phyloP scores from a whole-genome alignment of 2,113 vertebrate species.

The Isichthys henryi region DNA sequence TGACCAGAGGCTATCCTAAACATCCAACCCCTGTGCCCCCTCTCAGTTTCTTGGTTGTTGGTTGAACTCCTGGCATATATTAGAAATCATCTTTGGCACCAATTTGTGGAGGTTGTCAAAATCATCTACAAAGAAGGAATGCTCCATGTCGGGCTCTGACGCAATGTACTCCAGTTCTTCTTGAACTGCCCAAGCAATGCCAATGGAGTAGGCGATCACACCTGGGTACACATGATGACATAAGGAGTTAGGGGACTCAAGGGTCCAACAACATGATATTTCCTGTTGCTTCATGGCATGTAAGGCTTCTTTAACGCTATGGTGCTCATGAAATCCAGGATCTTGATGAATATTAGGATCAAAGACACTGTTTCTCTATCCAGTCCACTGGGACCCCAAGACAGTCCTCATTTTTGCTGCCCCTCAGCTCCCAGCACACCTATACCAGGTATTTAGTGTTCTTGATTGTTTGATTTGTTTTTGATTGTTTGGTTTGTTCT shows the following conservation, averaged over 20 bases:
- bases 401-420: background rate
- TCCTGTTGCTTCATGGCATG: background rate
- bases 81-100: slow-evolving; percentile 81
- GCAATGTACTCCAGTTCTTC: slow-evolving; percentile 93
- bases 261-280: background rate
- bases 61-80: slow-evolving; percentile 96
- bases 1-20: background rate
- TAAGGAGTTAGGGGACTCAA: background rate
- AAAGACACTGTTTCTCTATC: background rate
- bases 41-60: slow-evolving; percentile 88
- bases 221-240: slow-evolving; percentile 54
- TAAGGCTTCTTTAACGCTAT: background rate
- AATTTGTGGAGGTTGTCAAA: slow-evolving; percentile 85
- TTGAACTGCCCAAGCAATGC: slow-evolving; percentile 88
- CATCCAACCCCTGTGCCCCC: background rate
- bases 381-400: background rate
- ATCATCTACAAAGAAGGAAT: slow-evolving; percentile 94
- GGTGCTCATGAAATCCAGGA: background rate
- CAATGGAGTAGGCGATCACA: slow-evolving; percentile 86
- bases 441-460: background rate
- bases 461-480: background rate
- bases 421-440: background rate
- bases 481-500: no score
- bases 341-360: background rate
- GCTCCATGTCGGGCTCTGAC: slow-evolving; percentile 81